Percentiles rank a stretch among this genome's conserved stretches.
Evolutionary conservation across 2,797 vertebrate species (phyloP).

Genomic region (Apodemus agrarius): DNA sequence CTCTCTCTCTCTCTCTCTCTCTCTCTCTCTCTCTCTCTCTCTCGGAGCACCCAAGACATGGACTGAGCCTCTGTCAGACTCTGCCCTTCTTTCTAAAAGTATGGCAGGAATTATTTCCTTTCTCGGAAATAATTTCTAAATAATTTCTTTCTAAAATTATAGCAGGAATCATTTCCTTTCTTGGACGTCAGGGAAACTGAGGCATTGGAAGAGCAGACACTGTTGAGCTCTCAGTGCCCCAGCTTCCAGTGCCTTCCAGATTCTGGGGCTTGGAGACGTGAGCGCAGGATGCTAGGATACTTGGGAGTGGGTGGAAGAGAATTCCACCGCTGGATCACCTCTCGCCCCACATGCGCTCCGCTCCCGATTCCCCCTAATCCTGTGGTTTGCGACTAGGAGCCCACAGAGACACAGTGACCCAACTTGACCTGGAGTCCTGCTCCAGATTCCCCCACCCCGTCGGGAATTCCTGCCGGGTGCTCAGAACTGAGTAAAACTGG

Average conservation of each 20-base stretch:
- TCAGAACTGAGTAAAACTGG: not conserved
- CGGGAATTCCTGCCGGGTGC: not conserved
- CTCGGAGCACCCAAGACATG: not conserved
- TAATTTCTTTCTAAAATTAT: not conserved
- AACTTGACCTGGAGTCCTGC: not conserved
- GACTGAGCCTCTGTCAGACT: not conserved
- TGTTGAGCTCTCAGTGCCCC: not conserved
- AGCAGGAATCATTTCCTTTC: not conserved
- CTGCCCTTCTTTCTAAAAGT: not conserved
- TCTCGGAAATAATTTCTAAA: too few relatives aligned
- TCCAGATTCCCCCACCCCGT: not conserved
- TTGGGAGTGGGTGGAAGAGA: not conserved
- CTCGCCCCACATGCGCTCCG: fast-evolving
- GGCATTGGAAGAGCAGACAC: not conserved
- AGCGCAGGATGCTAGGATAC: not conserved
- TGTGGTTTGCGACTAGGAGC: not conserved
- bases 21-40: not conserved
- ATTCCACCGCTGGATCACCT: not conserved
- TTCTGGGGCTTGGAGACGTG: not conserved
- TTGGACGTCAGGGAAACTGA: not conserved
- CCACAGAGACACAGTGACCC: not conserved
- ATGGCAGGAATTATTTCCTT: too few relatives aligned
- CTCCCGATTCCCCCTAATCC: fast-evolving
- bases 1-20: too few relatives aligned
- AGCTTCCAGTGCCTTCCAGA: not conserved